phyloP scores from a whole-genome alignment of 2,888 invertebrate genomes.

The Seira musarum region DNA sequence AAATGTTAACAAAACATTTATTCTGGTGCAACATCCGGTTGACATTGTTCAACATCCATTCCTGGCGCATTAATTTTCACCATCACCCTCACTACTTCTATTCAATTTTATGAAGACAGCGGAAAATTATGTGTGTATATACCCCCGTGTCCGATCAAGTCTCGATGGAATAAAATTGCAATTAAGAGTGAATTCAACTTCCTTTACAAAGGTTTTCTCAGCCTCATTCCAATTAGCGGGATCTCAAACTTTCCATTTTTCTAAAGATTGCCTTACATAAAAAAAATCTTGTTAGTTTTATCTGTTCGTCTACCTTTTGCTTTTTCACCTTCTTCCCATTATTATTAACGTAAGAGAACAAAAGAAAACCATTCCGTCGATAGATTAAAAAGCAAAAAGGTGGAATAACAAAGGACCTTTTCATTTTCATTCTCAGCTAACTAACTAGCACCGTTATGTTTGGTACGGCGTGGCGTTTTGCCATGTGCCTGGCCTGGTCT shows the following conservation, averaged over 20 bases:
- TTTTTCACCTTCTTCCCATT: too few relatives aligned
- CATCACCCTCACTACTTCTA: too few relatives aligned
- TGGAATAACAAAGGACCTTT: background rate
- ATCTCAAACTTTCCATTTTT: background rate
- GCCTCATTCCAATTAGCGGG: background rate
- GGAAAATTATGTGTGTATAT: too few relatives aligned
- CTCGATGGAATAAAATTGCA: too few relatives aligned
- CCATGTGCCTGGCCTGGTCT: background rate
- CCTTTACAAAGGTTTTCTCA: too few relatives aligned
- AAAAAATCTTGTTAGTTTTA: background rate
- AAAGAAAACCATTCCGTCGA: background rate
- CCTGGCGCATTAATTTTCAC: too few relatives aligned
- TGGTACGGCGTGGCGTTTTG: background rate
- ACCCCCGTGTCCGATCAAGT: too few relatives aligned
- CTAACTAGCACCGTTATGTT: background rate
- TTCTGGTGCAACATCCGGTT: background rate
- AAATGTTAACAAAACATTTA: slow-evolving; percentile 5
- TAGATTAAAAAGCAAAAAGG: background rate
- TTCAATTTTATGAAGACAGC: too few relatives aligned
- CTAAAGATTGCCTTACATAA: background rate
- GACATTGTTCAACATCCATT: too few relatives aligned
- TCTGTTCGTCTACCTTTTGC: background rate
- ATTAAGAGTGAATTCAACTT: too few relatives aligned
- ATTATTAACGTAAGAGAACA: background rate
- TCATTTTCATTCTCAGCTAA: background rate